Percentiles rank a stretch among this genome's conserved stretches.
Conservation (phyloP, 2,113 vertebrate genomes). For the Colistium nudipinnis region DNA sequence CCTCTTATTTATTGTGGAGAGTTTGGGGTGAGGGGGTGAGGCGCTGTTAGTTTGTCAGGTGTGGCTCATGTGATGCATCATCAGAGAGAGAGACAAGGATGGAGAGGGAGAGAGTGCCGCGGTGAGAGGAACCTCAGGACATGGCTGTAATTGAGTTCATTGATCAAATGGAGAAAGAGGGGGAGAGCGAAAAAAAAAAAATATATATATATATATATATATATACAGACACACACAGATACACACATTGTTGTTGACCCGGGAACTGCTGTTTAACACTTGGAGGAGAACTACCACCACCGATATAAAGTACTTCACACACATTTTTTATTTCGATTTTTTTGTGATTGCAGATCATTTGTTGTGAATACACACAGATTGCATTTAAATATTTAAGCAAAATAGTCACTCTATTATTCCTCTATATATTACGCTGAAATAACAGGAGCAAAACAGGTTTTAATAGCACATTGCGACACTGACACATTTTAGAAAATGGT, state of each 20-base stretch:
- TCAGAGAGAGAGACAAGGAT: slow-evolving; percentile 52
- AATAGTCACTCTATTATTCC: no score
- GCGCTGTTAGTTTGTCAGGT: slow-evolving; percentile 74
- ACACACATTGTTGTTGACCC: slow-evolving; percentile 7
- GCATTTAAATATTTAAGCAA: no score
- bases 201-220: background rate
- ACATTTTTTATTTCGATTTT: no score
- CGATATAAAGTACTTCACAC: no score
- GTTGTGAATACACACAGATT: background rate
- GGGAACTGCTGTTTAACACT: no score
- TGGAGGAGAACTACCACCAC: no score
- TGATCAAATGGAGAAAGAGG: slow-evolving; percentile 83
- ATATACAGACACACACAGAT: background rate
- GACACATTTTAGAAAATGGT: background rate
- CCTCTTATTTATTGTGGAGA: slow-evolving; percentile 85
- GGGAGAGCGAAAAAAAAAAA: background rate
- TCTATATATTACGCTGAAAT: background rate
- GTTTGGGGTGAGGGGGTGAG: slow-evolving; percentile 57
- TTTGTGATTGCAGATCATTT: no score
- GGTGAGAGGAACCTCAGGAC: slow-evolving; percentile 80
- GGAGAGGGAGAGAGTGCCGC: slow-evolving; percentile 66
- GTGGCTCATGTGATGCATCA: slow-evolving; percentile 81
- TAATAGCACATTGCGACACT: background rate
- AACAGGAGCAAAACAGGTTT: background rate
- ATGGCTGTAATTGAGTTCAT: slow-evolving; percentile 90